Base-by-base conservation (phyloP, 2,888 invertebrate species). In the Polydrusus cervinus region DNA sequence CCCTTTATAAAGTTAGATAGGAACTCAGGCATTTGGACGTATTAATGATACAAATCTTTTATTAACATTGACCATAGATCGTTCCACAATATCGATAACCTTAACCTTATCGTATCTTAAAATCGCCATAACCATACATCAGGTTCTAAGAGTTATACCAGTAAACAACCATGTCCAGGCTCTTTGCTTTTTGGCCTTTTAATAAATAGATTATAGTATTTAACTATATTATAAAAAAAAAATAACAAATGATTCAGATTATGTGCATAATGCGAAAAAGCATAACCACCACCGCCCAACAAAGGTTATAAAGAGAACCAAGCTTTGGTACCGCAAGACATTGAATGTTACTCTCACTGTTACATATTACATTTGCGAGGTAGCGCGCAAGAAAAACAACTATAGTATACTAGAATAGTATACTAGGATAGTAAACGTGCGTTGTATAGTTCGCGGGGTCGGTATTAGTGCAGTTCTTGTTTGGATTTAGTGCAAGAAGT, bases 301-400 rank as follows among this genome's bases (percentile, higher is more conserved):
- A 74, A 77, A 80, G 78, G 79, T 80, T 80, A 80, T 80, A 80
- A 79, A 80, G 80, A 73, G 76, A 78, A 78, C 80, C 78, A 74
- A 75, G 55, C 57, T 71, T 53, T 53, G 61, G 49, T 61, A 43
- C 71, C 66, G 25, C 61, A 78, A 80, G 79, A 78, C 78, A 79
- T 79, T 80, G 78, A 78, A 78, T 74, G 75, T 77, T 74, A 78
- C 78, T 78, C 79, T 79, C 78, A 77, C 80, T 79, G 75, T 79
- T 79, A 77, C 69, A 78, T 75, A 74, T 76, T 71, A 72, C 55
- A 74, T 69, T 55, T 55, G 55, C 45, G 38, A 45, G 66, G 47
- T 47, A 49, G 30, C 51, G 66, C 53, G 66, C 43, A 68, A 68
- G 67, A 57, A 68, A 68, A 68, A 55, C 25, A 40, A 66, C 66